Percentiles rank a stretch among this genome's conserved stretches.
Conservation (phyloP, 2,888 invertebrate species). For the Drosophila kanekoi region DNA sequence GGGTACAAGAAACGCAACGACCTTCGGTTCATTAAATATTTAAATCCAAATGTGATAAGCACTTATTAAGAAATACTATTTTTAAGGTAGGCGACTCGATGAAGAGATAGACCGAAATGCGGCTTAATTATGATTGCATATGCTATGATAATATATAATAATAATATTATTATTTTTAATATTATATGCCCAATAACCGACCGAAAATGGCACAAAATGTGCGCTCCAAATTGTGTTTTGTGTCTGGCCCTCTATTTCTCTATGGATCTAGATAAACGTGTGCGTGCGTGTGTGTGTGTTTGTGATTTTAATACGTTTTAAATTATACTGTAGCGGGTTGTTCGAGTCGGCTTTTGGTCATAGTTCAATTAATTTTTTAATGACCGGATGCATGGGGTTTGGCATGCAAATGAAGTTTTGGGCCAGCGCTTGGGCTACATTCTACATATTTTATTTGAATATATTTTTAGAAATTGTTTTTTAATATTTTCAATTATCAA, state of each 20-base stretch:
- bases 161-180: slow-evolving; percentile 3
- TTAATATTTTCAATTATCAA: slow-evolving; percentile 12
- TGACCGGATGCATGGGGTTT: slow-evolving; percentile 62
- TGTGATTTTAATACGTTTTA: slow-evolving; percentile 71
- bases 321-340: slow-evolving; percentile 69
- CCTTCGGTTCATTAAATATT: slow-evolving; percentile 69
- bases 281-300: slow-evolving; percentile 37
- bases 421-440: slow-evolving; percentile 2
- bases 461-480: slow-evolving; percentile 20
- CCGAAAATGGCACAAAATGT: slow-evolving; percentile 52
- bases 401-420: slow-evolving; percentile 69
- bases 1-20: slow-evolving; percentile 11
- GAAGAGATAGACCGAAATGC: slow-evolving; percentile 23
- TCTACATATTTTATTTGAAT: slow-evolving; percentile 10
- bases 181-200: slow-evolving; percentile 10
- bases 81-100: slow-evolving; percentile 12
- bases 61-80: slow-evolving; percentile 33
- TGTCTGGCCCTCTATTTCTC: slow-evolving; percentile 33
- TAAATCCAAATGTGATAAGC: slow-evolving; percentile 66
- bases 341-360: slow-evolving; percentile 62
- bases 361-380: slow-evolving; percentile 77
- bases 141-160: slow-evolving; percentile 30
- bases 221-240: slow-evolving; percentile 26
- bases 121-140: slow-evolving; percentile 33
- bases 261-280: slow-evolving; percentile 42